These are phyloP conservation scores for Theretra japonica DNA, from an alignment of 2,888 invertebrate genomes.

Conservation along the genomic window DNA sequence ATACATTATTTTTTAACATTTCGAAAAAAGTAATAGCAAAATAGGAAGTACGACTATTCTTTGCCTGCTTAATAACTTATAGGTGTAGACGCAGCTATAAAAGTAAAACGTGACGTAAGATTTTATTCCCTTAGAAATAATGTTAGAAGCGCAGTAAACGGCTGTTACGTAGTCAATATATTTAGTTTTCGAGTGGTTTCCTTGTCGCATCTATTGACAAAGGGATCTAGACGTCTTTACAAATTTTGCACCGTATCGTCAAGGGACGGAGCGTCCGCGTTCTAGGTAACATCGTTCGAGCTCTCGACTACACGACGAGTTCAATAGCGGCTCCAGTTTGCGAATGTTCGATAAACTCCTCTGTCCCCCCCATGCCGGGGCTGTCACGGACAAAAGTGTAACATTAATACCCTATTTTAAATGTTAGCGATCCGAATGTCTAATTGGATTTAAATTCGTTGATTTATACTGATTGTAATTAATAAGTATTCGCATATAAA, in stretches of 20 bases:
- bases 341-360: constrained; percentile 43
- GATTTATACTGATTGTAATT: too few relatives aligned
- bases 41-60: too few relatives aligned
- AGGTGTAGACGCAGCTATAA: not conserved
- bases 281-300: constrained; percentile 46
- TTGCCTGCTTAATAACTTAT: too few relatives aligned
- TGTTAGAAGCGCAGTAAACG: not conserved
- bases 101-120: not conserved
- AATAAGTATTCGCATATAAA: too few relatives aligned
- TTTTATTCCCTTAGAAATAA: not conserved
- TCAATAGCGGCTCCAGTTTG: constrained; percentile 58
- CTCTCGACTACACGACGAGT: constrained; percentile 49
- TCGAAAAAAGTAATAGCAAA: too few relatives aligned
- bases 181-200: constrained; percentile 42
- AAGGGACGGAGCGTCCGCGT: constrained; percentile 54
- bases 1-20: too few relatives aligned
- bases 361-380: constrained; percentile 35
- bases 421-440: not conserved
- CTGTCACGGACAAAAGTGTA: not conserved
- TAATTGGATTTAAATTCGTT: too few relatives aligned
- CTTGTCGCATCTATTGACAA: constrained; percentile 45
- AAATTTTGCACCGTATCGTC: constrained; percentile 58
- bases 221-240: constrained; percentile 56
- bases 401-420: not conserved
- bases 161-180: not conserved